A percentile compares a stretch with the other conserved stretches of the same genome.
Conservation (phyloP, 2,797 vertebrate species). For the Cuculus canorus region DNA sequence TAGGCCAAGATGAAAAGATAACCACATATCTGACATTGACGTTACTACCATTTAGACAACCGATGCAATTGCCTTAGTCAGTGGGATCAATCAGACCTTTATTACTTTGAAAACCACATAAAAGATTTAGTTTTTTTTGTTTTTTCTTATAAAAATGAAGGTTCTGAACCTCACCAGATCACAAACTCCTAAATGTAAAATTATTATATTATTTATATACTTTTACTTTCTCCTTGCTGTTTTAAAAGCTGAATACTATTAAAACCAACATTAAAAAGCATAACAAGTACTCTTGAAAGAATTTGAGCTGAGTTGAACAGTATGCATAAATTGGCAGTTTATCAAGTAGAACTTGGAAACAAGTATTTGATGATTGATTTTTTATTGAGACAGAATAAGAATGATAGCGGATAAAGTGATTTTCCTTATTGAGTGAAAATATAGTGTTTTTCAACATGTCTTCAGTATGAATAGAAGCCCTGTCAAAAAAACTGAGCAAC, state of each 20-base stretch:
- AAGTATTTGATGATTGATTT: conserved; percentile 78
- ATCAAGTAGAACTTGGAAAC: conserved; percentile 75
- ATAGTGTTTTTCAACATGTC: conserved; percentile 78
- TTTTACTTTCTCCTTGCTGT: conserved; percentile 18
- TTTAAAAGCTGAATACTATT: conserved; percentile 26
- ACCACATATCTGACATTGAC: conserved; percentile 89
- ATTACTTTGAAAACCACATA: conserved; percentile 70
- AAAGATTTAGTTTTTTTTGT: conserved; percentile 55
- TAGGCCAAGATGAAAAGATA: conserved; percentile 87
- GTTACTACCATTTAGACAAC: conserved; percentile 84
- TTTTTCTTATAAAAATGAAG: conserved; percentile 51
- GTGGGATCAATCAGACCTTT: conserved; percentile 75
- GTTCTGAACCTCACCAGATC: conserved; percentile 1
- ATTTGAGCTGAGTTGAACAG: conserved; percentile 70
- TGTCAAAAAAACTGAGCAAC: conserved; percentile 77
- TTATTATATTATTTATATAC: neutral
- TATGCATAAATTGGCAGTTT: conserved; percentile 75
- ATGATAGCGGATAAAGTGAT: conserved; percentile 76
- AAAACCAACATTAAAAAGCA: conserved; percentile 56
- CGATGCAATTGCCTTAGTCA: conserved; percentile 83
- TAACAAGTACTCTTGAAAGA: conserved; percentile 64
- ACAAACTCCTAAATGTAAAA: conserved; percentile 32
- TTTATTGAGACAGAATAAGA: conserved; percentile 76
- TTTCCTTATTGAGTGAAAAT: conserved; percentile 78
- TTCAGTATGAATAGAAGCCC: conserved; percentile 73